Evolutionary conservation across 2,888 invertebrate genomes (phyloP).

Genomic region (Ametastegia equiseti): DNA sequence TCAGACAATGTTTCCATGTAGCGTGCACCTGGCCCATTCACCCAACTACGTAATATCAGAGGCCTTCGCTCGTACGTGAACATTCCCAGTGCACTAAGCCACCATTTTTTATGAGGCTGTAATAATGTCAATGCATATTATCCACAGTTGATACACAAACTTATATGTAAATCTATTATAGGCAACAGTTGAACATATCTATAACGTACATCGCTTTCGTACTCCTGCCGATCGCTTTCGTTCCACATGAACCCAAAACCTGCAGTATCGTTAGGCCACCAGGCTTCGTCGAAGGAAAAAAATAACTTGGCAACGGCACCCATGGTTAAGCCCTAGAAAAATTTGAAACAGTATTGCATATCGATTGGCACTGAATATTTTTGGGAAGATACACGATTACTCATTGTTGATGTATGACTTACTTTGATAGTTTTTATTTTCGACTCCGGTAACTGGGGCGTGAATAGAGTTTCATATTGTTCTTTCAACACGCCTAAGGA

Average conservation of each 20-base stretch:
- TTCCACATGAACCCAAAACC: constrained; percentile 81
- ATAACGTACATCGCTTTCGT: constrained; percentile 18
- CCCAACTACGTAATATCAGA: constrained; percentile 82
- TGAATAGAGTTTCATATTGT: constrained; percentile 77
- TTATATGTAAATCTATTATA: background rate
- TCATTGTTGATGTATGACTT: background rate
- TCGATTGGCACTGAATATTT: constrained; percentile 31
- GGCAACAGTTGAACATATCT: background rate
- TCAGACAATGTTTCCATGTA: constrained; percentile 80
- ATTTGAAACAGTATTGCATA: constrained; percentile 10
- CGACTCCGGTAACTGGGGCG: constrained; percentile 77
- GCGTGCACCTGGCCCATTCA: constrained; percentile 80
- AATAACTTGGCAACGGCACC: constrained; percentile 85
- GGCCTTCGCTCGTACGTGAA: constrained; percentile 81
- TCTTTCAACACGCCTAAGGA: constrained; percentile 85
- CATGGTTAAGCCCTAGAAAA: constrained; percentile 78
- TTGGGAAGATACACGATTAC: background rate
- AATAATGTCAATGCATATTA: background rate
- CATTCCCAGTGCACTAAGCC: constrained; percentile 81
- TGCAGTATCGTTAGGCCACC: constrained; percentile 80
- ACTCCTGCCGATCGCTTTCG: constrained; percentile 74
- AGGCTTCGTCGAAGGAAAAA: constrained; percentile 80
- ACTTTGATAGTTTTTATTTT: constrained; percentile 79
- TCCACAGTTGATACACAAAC: background rate
- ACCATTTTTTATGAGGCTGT: constrained; percentile 78